Conservation (phyloP, 1,140 invertebrate species). For the Pseudachorutes palmiensis region DNA sequence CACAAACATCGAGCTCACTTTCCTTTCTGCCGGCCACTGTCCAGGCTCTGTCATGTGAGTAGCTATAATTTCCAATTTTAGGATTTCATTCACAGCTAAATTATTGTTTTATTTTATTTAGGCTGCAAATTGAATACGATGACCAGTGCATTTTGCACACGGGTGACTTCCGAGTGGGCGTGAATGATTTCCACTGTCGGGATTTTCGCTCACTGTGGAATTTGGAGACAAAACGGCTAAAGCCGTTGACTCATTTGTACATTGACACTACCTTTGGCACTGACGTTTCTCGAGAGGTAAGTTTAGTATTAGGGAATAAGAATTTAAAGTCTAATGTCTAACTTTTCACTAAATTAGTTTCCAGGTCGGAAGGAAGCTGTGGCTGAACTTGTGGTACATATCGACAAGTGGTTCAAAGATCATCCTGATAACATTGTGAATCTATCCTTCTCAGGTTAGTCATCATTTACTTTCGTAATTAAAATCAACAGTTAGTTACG, state of each 20-base stretch:
- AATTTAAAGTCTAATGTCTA: neutral
- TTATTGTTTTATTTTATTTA: slow-evolving; percentile 14
- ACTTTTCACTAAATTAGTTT: neutral
- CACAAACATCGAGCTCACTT: slow-evolving; percentile 47
- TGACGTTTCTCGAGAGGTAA: slow-evolving; percentile 45
- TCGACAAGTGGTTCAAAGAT: slow-evolving; percentile 49
- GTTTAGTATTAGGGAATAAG: slow-evolving; percentile 21
- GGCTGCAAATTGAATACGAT: slow-evolving; percentile 54
- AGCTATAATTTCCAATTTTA: too few relatives aligned
- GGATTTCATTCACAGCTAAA: neutral
- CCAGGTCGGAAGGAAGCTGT: neutral
- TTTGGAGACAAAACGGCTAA: slow-evolving; percentile 39
- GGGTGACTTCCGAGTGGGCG: slow-evolving; percentile 58
- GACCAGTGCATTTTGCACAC: slow-evolving; percentile 54
- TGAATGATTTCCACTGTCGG: slow-evolving; percentile 49
- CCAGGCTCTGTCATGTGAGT: slow-evolving; percentile 60
- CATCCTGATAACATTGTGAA: slow-evolving; percentile 45
- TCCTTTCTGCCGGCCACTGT: slow-evolving; percentile 60
- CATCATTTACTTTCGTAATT: neutral
- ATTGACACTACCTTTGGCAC: slow-evolving; percentile 62
- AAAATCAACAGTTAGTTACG: neutral
- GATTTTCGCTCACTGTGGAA: slow-evolving; percentile 47
- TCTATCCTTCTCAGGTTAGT: slow-evolving; percentile 25
- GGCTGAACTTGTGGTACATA: slow-evolving; percentile 34
- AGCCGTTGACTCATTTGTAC: slow-evolving; percentile 54